These are phyloP conservation scores for Redunca redunca DNA, from an alignment of 2,113 vertebrate species.

Conservation along the genomic window DNA sequence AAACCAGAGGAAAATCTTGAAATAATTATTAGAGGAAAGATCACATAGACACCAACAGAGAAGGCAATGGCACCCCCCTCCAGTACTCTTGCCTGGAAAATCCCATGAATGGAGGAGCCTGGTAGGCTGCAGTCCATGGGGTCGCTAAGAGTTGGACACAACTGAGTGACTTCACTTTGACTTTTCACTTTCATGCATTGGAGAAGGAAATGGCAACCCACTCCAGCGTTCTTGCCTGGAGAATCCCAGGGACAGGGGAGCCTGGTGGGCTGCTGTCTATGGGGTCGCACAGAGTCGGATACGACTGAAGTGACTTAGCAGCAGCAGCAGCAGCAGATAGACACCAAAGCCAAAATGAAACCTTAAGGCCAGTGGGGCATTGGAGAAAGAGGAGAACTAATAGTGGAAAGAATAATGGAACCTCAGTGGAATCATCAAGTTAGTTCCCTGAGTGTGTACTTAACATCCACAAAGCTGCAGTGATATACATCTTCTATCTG, in stretches of 20 bases:
- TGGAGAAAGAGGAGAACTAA: not conserved
- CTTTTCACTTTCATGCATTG: too few relatives aligned
- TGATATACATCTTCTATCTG: not conserved
- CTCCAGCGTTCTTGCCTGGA: not conserved
- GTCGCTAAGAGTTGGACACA: rapidly evolving
- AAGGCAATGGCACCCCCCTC: not conserved
- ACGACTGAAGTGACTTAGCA: not conserved
- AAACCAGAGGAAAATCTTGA: conserved; percentile 28
- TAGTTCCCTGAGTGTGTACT: not conserved
- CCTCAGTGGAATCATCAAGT: not conserved
- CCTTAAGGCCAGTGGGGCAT: not conserved
- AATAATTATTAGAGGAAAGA: not conserved
- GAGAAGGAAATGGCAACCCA: too few relatives aligned
- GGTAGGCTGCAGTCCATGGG: too few relatives aligned
- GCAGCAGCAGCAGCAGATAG: not conserved
- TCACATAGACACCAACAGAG: not conserved
- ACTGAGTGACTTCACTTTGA: too few relatives aligned
- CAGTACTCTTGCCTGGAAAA: not conserved
- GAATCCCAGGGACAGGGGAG: not conserved
- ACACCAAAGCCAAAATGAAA: conserved; percentile 2
- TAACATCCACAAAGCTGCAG: not conserved
- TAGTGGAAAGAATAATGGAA: not conserved
- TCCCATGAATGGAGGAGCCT: not conserved
- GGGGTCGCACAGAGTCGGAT: not conserved
- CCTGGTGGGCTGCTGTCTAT: not conserved